phyloP scores from a whole-genome alignment of 1,140 invertebrate species.

The Trichonephila clavipes region DNA sequence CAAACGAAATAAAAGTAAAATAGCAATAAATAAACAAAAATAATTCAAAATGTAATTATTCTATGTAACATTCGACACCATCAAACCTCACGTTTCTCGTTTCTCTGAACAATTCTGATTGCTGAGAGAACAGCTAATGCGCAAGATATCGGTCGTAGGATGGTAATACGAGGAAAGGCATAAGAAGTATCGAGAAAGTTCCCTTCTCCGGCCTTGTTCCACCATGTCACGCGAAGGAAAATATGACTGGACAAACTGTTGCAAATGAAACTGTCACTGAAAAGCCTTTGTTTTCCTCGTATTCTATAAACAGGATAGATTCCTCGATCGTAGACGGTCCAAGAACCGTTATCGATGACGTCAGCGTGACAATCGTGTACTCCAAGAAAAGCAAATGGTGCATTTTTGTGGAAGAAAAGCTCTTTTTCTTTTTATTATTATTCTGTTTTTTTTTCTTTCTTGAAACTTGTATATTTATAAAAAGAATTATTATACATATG shows the following conservation, averaged over 20 bases:
- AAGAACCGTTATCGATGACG: conserved; percentile 47
- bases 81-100: neutral
- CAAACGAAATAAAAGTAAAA: too few species aligned
- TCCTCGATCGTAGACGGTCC: conserved; percentile 3
- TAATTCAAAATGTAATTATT: neutral
- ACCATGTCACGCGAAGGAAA: conserved; percentile 56
- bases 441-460: too few species aligned
- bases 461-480: too few species aligned
- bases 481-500: too few species aligned
- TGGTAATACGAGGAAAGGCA: conserved; percentile 47
- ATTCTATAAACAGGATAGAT: neutral
- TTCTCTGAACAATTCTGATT: neutral
- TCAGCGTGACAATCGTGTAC: neutral
- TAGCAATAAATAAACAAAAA: neutral
- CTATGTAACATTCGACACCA: neutral
- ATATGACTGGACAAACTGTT: conserved; percentile 67
- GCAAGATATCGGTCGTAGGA: conserved; percentile 25
- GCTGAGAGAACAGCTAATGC: neutral
- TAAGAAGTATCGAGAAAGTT: neutral
- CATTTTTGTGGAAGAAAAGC: neutral
- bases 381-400: neutral
- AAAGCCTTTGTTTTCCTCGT: conserved; percentile 47
- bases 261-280: neutral
- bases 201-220: conserved; percentile 54
- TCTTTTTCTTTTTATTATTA: too few species aligned